Conservation (phyloP, 2,113 vertebrate genomes). For the Antennarius striatus region DNA sequence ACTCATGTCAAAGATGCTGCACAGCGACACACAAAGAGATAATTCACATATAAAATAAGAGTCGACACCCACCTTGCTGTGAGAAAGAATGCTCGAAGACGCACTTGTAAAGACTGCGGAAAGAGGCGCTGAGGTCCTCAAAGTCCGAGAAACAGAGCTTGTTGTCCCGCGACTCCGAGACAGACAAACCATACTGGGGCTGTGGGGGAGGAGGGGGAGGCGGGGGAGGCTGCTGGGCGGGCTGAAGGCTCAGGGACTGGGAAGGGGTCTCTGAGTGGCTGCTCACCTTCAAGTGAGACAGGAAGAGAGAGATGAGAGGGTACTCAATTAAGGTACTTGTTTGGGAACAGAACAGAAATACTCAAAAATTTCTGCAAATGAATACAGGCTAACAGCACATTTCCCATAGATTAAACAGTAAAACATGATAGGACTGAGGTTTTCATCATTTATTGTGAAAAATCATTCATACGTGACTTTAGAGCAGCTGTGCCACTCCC, state of each 20-base stretch:
- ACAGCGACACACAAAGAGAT: conserved; percentile 13
- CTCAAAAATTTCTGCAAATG: no score
- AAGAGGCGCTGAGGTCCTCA: conserved; percentile 88
- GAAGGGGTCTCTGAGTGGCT: conserved; percentile 83
- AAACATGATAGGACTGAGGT: no score
- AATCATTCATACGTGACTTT: no score
- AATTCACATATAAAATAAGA: conserved; percentile 11
- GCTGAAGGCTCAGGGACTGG: conserved; percentile 82
- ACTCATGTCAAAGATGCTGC: conserved; percentile 22
- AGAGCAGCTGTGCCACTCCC: no score
- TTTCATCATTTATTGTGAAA: no score
- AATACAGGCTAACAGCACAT: no score
- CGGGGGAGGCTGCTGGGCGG: conserved; percentile 37
- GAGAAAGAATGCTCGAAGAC: conserved; percentile 88
- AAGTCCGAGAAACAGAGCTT: conserved; percentile 85
- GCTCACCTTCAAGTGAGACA: conserved; percentile 76
- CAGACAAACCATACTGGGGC: conserved; percentile 81
- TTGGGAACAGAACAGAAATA: no score
- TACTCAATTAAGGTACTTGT: neutral
- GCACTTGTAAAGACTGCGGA: conserved; percentile 88
- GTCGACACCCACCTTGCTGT: conserved; percentile 80
- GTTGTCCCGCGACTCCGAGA: conserved; percentile 82
- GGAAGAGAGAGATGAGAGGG: neutral
- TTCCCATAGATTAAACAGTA: no score
- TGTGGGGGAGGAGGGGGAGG: conserved; percentile 66